Conservation (phyloP, 2,888 invertebrate genomes). For the Apocheima hispidaria region DNA sequence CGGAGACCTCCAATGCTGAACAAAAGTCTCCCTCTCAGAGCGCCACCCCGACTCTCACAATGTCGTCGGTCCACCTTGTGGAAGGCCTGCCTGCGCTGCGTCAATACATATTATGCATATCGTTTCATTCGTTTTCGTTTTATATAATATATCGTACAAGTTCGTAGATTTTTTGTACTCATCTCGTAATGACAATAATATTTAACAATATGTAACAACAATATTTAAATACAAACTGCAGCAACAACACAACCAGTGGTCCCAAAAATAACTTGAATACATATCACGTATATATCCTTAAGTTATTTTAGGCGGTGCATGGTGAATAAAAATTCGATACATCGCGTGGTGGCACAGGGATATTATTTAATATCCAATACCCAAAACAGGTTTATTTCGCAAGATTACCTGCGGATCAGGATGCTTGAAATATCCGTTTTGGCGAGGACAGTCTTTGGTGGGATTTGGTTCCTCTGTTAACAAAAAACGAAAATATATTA, state of each 20-base stretch:
- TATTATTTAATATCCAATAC: conserved; percentile 18
- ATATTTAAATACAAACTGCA: conserved; percentile 1
- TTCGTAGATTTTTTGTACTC: background rate
- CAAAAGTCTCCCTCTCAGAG: no score
- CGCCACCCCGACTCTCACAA: no score
- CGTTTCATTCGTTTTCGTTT: no score
- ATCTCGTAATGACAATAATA: background rate
- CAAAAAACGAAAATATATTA: conserved; percentile 41
- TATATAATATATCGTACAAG: background rate
- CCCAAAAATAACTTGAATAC: background rate
- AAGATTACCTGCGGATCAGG: conserved; percentile 87
- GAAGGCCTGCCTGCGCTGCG: no score
- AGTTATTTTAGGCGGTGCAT: conserved; percentile 8
- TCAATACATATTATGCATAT: no score
- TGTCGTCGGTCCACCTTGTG: no score
- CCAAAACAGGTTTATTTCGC: conserved; percentile 34
- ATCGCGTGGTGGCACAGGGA: background rate
- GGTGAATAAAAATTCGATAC: background rate
- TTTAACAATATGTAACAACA: no score
- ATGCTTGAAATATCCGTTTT: conserved; percentile 92
- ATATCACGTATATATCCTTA: conserved; percentile 9
- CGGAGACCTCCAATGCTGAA: no score
- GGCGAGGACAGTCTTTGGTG: conserved; percentile 90
- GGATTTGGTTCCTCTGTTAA: conserved; percentile 90
- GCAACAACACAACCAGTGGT: background rate